These are phyloP conservation scores for Corythornis leucogaster DNA, from an alignment of 2,797 vertebrate genomes.

Conservation along the genomic window DNA sequence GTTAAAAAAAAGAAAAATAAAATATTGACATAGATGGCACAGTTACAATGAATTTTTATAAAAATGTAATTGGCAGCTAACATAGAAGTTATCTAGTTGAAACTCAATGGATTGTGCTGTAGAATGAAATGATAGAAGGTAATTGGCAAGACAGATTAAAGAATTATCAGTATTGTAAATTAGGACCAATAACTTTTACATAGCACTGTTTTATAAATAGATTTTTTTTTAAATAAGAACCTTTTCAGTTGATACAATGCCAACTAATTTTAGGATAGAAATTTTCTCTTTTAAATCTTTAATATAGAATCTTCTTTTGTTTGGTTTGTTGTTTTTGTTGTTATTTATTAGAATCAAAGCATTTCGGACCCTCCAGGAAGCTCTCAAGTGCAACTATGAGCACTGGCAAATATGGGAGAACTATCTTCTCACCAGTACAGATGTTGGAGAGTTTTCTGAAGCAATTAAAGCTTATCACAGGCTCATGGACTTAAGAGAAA, in stretches of 20 bases:
- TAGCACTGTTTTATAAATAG: background rate
- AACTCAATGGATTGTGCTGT: background rate
- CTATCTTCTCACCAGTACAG: constrained; percentile 89
- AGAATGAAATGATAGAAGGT: background rate
- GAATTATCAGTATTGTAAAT: background rate
- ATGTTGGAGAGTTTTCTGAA: constrained; percentile 92
- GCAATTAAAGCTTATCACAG: constrained; percentile 94
- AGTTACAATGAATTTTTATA: background rate
- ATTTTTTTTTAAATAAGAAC: background rate
- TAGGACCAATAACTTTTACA: background rate
- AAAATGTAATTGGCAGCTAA: background rate
- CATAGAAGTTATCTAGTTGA: background rate
- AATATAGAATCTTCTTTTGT: background rate
- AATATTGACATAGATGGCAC: background rate
- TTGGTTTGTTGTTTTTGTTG: too few relatives aligned
- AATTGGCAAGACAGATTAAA: background rate
- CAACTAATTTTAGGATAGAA: background rate
- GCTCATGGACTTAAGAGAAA: constrained; percentile 92
- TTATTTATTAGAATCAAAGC: constrained; percentile 84
- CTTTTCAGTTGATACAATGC: background rate
- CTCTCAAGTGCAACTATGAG: constrained; percentile 95
- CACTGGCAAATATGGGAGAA: constrained; percentile 99
- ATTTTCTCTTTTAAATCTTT: background rate
- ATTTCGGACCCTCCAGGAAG: constrained; percentile 93
- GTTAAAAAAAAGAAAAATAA: background rate